Conservation (phyloP, 2,888 invertebrate genomes). For the Phortica okadai region DNA sequence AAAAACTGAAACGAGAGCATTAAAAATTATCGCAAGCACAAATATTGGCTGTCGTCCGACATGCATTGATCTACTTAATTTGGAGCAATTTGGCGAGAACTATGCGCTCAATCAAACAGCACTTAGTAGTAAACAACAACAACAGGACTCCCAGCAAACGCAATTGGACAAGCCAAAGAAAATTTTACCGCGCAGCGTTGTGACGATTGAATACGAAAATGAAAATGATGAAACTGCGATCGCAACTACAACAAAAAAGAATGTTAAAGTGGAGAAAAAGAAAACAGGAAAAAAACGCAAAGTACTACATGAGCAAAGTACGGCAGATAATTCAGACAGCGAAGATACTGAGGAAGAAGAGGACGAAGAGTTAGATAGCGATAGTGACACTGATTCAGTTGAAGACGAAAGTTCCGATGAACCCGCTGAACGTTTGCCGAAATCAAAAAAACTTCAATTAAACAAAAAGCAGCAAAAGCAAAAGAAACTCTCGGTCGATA, state of each 20-base stretch:
- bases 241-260: neutral
- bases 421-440: slow-evolving; percentile 43
- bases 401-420: slow-evolving; percentile 29
- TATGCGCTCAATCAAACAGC: slow-evolving; percentile 42
- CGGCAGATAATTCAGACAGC: slow-evolving; percentile 21
- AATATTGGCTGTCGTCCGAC: slow-evolving; percentile 85
- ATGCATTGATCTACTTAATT: slow-evolving; percentile 81
- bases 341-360: slow-evolving; percentile 38
- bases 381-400: slow-evolving; percentile 27
- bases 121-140: neutral
- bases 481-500: neutral
- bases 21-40: slow-evolving; percentile 78
- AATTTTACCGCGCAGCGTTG: slow-evolving; percentile 58
- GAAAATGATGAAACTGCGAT: neutral
- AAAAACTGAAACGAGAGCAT: slow-evolving; percentile 37
- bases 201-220: slow-evolving; percentile 70
- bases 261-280: neutral
- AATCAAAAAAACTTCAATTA: slow-evolving; percentile 45
- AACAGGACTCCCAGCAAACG: neutral
- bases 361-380: slow-evolving; percentile 9
- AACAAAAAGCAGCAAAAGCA: slow-evolving; percentile 25
- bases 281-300: neutral
- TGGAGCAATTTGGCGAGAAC: slow-evolving; percentile 63
- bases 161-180: neutral
- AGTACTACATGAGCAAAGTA: slow-evolving; percentile 21